Percentiles rank a stretch among this genome's conserved stretches.
phyloP scores from a whole-genome alignment of 2,797 vertebrate species.

The Sardinella longiceps region DNA sequence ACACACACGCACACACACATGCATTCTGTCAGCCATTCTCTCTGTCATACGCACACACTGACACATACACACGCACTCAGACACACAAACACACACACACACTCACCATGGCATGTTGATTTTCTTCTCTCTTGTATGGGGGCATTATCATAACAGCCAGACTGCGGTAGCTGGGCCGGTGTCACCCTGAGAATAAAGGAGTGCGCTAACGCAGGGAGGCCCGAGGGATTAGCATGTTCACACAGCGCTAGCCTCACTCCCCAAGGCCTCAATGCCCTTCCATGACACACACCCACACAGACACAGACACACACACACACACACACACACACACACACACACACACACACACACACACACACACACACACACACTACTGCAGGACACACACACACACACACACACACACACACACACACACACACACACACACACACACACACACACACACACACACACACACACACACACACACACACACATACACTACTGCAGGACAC shows the following conservation, averaged over 20 bases:
- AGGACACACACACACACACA: neutral
- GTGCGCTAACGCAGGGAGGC: slow-evolving; percentile 60
- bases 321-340: neutral
- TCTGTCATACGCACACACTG: neutral
- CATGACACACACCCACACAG: slow-evolving; percentile 18
- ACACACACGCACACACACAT: slow-evolving; percentile 48
- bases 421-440: neutral
- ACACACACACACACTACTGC: neutral
- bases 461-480: neutral
- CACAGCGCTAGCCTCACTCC: slow-evolving; percentile 60
- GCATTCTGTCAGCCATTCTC: neutral
- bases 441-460: slow-evolving; percentile 10
- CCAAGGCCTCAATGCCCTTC: slow-evolving; percentile 54
- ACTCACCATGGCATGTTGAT: slow-evolving; percentile 29
- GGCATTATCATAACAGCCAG: slow-evolving; percentile 76
- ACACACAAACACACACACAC: slow-evolving; percentile 27
- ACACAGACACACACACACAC: neutral
- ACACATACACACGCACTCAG: slow-evolving; percentile 26
- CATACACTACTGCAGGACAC: neutral
- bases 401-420: too few relatives aligned
- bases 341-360: neutral
- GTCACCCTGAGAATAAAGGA: slow-evolving; percentile 64
- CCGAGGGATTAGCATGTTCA: slow-evolving; percentile 72
- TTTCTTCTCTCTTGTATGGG: slow-evolving; percentile 51
- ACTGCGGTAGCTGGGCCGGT: slow-evolving; percentile 62